Evolutionary conservation across 1,140 invertebrate species (phyloP), one percentile per base, ranked within the genome.

Genomic region (Drosophila ironensis): DNA sequence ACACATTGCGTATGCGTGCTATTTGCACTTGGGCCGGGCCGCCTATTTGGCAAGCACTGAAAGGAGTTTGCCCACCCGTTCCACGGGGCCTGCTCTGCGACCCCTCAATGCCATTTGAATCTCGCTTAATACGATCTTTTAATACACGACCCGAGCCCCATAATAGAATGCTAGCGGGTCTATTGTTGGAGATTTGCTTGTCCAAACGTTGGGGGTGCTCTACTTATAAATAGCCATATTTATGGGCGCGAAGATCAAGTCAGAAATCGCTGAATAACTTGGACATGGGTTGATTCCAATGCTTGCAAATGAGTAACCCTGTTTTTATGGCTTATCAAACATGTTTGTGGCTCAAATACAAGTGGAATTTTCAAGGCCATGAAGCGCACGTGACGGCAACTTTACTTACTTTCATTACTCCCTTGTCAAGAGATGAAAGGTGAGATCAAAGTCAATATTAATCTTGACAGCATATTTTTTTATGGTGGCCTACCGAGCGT

Each of bases 1-100:
- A 46, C 60, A 71, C 71, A 45, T 51, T 52, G 75, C 75, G 75
- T 78, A 74, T 81, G 69, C 78, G 77, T 77, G 80, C 40, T 72
- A 72, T 78, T 78, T 78, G 75, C 42, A 61, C 12, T 52, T 28
- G 8, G 35, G 24, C 37, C 20, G 27, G n/a, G n/a, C n/a, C n/a
- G n/a, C n/a, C 48, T 48, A 51, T 22, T 40, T 14, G 20, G 51
- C 51, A 57, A 57, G 48, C 51, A 48, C 37, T 48, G 28, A 6
- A 59, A 44, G 59, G 64, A 69, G 42, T 45, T 81, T 75, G 75
- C 66, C 50, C 52, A 5, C 14, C 27, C 20, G 16, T 7, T 33
- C 1, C 4, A 38, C 19, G n/a, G 42, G 12, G 17, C 14, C 22
- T 57, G 8, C 11, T 9, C 40, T 11, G 48, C 50, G 28, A 67